A percentile compares a stretch with the other conserved stretches of the same genome.
phyloP scores from a whole-genome alignment of 2,113 vertebrate species.

The Osmerus mordax region DNA sequence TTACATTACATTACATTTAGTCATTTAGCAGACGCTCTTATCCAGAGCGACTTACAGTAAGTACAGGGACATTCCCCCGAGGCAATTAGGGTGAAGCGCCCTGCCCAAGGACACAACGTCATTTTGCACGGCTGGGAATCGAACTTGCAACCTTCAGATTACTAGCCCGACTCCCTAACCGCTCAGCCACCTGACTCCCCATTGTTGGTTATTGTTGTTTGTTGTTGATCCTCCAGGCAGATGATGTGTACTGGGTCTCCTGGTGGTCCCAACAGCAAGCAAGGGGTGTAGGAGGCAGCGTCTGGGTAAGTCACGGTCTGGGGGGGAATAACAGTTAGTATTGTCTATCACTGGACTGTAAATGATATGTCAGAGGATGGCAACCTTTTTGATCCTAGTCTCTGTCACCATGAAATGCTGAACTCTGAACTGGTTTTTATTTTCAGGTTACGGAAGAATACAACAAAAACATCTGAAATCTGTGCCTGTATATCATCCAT shows the following conservation, averaged over 20 bases:
- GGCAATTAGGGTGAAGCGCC: no score
- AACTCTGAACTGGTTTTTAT: background rate
- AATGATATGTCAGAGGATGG: background rate
- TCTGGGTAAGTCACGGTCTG: slow-evolving; percentile 32
- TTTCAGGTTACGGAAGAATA: background rate
- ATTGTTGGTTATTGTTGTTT: background rate
- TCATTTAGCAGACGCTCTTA: no score
- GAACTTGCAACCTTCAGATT: no score
- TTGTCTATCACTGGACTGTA: background rate
- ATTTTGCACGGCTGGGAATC: no score
- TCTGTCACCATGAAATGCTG: background rate
- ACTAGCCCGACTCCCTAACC: no score
- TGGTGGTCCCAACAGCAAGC: slow-evolving; percentile 56
- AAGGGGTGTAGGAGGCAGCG: slow-evolving; percentile 49
- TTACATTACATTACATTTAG: no score
- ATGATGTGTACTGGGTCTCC: slow-evolving; percentile 51
- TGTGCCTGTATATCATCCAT: background rate
- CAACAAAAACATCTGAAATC: background rate
- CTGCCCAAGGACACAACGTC: no score
- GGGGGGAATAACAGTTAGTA: background rate
- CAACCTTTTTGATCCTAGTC: background rate
- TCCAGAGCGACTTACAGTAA: no score
- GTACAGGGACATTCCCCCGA: no score
- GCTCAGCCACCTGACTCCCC: no score
- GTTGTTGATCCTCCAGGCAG: slow-evolving; percentile 54